Base-by-base conservation (phyloP, 2,113 vertebrate species). In the Channa argus region DNA sequence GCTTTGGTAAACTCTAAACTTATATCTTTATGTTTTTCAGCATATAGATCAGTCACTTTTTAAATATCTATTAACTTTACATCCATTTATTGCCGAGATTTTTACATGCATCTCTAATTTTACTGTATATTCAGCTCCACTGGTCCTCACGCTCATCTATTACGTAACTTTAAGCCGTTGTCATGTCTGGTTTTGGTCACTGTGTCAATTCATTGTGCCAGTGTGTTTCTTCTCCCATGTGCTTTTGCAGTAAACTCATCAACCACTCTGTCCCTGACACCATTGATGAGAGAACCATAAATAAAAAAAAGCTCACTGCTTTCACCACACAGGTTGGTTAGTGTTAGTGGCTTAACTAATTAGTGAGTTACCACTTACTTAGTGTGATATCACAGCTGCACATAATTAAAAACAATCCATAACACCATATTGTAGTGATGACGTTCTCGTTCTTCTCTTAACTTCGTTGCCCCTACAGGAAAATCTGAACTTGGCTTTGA, bases 231-330 rank as follows among this genome's bases (percentile, higher is more conserved):
- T 34, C 39, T 64, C 6, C 0, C n/a, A 0, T 60, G 39, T 68
- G 3, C 53, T 38, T 47, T 70, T 81, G 38, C 90, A 99, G 98
- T 92, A 99, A 99, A 95, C 97, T 99, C 95, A 97, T 99, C 91
- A 99, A 99, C 86, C 94, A 96, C 82, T 99, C 97, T 61, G 96
- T 98, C 76, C 95, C 97, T 3, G 98, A 99, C 87, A 99, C 98
- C 6, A 99, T 99, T 71, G 98, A 99, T 52, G 98, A 99, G 91
- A 95, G 98, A 88, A 96, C 96, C 65, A 99, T 99, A 86, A 99
- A 99, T 83, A 99, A 96, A 89, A 99, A 97, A 92, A 99, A 98
- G 59, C 94, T 98, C 34, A 98, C 96, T 0, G 91, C 96, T 0
- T 99, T 99, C 86, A 98, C 98, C 73, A 96, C 94, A 81, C 98